Evolutionary conservation across 2,797 vertebrate genomes (phyloP), one percentile per base, ranked within the genome.

Genomic region (Lithobates sylvaticus): DNA sequence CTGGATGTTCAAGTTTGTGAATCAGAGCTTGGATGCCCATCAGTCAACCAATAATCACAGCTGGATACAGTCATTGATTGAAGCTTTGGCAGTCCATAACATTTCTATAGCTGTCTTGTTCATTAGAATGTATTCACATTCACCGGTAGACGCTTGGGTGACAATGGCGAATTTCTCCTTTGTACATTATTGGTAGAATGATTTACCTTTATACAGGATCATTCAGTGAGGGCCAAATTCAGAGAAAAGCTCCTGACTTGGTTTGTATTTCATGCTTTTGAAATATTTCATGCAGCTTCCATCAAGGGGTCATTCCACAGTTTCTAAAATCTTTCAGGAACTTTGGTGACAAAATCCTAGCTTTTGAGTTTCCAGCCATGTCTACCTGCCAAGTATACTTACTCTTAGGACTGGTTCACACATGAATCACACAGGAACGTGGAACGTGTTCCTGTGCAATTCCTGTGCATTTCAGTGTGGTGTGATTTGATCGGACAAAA

Each of bases 31-130:
- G 23, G 79, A 84, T 71, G 32, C 75, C 75, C 39, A 68, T 44
- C 54, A 78, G 68, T 72, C 36, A 69, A 26, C 61, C 76, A 71
- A 85, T 85, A 69, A 72, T 85, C 83, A 85, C 83, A 79, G 83
- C 39, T 6, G 83, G 83, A 73, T 50, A 26, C 18, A 72, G 18
- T 73, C 76, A 78, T 78, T 85, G 83, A 85, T 85, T 85, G 68
- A 65, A 67, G 54, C 39, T 16, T 27, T 44, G 34, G 68, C 42
- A 10, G 65, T 72, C 76, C 77, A 73, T 72, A 73, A 71, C 83
- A 73, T 67, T 42, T 67, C 72, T 67, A 34, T 32, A 64, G 36
- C 61, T 64, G 23, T 65, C 39, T 27, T 68, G 9, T 39, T 70
- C 83, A 78, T 73, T 79, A 65, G 68, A 78, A 78, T 73, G 68